Conservation (phyloP, 2,888 invertebrate genomes). For the Himalopsyche kuldschensis region DNA sequence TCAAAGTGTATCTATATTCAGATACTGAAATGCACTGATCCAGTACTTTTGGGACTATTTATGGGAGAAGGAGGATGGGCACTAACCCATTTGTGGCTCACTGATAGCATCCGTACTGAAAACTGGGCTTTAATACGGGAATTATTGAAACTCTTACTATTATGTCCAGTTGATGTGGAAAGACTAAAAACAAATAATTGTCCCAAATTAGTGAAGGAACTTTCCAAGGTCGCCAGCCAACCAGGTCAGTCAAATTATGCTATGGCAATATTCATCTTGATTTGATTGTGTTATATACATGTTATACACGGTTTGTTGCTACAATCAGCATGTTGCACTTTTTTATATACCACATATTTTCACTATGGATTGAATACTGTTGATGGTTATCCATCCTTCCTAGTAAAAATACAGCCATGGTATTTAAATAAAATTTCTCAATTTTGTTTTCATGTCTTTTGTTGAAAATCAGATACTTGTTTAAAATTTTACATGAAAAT, state of each 20-base stretch:
- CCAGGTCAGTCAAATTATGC: slow-evolving; percentile 65
- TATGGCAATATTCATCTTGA: not conserved
- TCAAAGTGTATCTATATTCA: slow-evolving; percentile 95
- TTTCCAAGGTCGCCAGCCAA: slow-evolving; percentile 80
- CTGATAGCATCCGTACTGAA: slow-evolving; percentile 79
- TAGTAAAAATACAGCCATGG: no score
- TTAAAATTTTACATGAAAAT: no score
- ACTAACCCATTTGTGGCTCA: slow-evolving; percentile 86
- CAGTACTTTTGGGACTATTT: slow-evolving; percentile 81
- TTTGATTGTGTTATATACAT: no score
- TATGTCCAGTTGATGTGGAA: slow-evolving; percentile 89
- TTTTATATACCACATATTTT: no score
- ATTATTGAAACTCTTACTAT: slow-evolving; percentile 78
- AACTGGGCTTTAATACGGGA: slow-evolving; percentile 89
- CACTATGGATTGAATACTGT: no score
- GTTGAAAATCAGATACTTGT: no score
- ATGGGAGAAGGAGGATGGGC: slow-evolving; percentile 93
- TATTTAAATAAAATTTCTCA: no score
- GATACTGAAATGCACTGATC: slow-evolving; percentile 84
- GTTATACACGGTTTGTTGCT: no score
- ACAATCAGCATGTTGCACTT: no score
- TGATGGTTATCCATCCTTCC: no score
- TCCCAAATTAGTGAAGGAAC: slow-evolving; percentile 86
- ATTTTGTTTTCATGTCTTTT: no score
- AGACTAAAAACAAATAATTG: slow-evolving; percentile 88